Base-by-base conservation (phyloP, 2,797 vertebrate genomes). In the Danio kyathit region DNA sequence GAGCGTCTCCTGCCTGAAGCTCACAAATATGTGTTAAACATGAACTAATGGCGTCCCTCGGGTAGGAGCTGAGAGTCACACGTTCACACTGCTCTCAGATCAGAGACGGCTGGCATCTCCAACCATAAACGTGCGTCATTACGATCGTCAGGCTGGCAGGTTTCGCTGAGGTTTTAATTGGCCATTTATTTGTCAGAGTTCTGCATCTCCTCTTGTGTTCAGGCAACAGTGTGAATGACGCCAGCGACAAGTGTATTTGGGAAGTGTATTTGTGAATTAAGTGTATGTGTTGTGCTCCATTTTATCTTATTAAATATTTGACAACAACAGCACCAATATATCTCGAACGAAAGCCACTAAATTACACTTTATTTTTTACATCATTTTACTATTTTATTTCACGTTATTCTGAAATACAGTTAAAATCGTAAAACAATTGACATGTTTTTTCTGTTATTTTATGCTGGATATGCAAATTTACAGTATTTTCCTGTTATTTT, bases 131-230 rank as follows among this genome's bases (percentile, higher is more conserved):
- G 65, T 19, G 9, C 1, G 40, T 38, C 11, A 17, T 54, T 64
- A 40, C 49, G 44, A 49, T 16, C 21, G n/a, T 29, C 43, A 79
- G 5, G 16, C 76, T 41, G n/a, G 4, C 43, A n/a, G 59, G 40
- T 69, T 59, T 66, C 69, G 49, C 82, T 8, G 74, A 76, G 66
- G 67, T 79, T 88, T 84, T 84, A 85, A 83, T 81, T 82, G 80
- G 74, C 38, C n/a, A 8, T 79, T 86, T 86, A 85, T 83, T 76
- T 49, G 17, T 8, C 3, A 52, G 48, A 70, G 71, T 76, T 88
- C 29, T 73, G 63, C 64, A 46, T 61, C 70, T 80, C 19, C 17
- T 76, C 60, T 74, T 74, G 52, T 79, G 56, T 59, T 74, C 75
- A 75, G 78, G 80, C 80, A 87, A 85, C 81, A 17, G 41, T 19